Base-by-base conservation (phyloP, 2,797 vertebrate genomes). In the Poliocrania exsul region DNA sequence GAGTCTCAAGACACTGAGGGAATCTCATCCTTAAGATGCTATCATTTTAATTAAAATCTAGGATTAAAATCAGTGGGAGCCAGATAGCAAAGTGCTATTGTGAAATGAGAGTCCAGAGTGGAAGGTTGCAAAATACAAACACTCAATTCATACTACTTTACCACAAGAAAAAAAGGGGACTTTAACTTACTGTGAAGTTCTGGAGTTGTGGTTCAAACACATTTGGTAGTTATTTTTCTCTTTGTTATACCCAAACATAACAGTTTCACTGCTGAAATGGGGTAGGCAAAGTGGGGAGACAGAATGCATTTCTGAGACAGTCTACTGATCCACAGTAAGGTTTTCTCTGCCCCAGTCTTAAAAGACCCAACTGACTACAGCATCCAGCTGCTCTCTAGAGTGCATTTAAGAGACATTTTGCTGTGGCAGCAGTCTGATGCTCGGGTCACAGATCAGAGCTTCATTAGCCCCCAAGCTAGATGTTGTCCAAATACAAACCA, bases 401-500 rank as follows among this genome's bases (percentile, higher is more conserved):
- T 47, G 77, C 70, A 73, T 50, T 91, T 75, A 77, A 88, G 20
- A 40, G 82, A 93, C 73, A 70, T 86, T 94, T 81, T 93, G 91
- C 92, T 90, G 67, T 50, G 61, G 57, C 84, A 95, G 92, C 77
- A 91, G 51, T 88, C 86, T 91, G 49, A 71, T 77, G 60, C 73
- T 91, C 1, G 1, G 91, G 85, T 88, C 85, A 92, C 3, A 89
- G 82, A 93, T 73, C 80, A 81, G 47, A 83, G 83, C 46, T 73
- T 86, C 90, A 80, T 80, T 87, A 93, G 86, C 78, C 92, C 74
- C n/a, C 0, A 0, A 87, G 88, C 86, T 58, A 95, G 17, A 88
- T 74, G 67, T 35, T 88, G 64, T 65, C 53, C 61, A 91, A 93
- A 92, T 9, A 90, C 37, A 90, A 95, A 92, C 46, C 38, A 50